A percentile compares a stretch with the other conserved stretches of the same genome.
phyloP scores from a whole-genome alignment of 53 echinoderm and acorn worm genomes.

The Echinometra lucunter region DNA sequence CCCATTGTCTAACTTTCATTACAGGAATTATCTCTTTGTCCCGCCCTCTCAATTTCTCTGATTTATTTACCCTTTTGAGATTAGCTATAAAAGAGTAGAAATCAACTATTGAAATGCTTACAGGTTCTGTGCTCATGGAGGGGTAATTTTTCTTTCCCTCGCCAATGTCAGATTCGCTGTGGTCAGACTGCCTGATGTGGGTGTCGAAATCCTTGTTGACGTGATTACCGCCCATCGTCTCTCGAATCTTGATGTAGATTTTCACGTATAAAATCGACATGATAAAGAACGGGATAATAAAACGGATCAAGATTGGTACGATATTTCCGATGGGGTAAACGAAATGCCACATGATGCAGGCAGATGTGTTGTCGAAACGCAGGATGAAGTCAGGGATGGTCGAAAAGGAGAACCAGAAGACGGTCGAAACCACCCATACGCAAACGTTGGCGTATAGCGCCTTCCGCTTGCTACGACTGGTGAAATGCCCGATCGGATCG shows the following conservation, averaged over 20 bases:
- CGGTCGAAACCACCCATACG: not conserved
- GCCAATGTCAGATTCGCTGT: not conserved
- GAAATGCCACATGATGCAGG: not conserved
- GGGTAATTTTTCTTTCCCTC: not conserved
- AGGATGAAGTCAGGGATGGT: conserved; percentile 16
- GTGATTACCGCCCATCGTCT: not conserved
- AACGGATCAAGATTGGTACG: not conserved
- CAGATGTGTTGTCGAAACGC: not conserved
- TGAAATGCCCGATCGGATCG: conserved; percentile 70
- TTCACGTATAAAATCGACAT: conserved; percentile 7
- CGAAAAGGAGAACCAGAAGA: conserved; percentile 41
- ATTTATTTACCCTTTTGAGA: no score
- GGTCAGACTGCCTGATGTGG: not conserved
- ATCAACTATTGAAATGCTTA: not conserved
- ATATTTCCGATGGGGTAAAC: not conserved
- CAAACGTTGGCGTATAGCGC: not conserved
- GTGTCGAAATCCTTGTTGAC: not conserved
- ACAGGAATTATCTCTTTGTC: no score
- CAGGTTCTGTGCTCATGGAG: not conserved
- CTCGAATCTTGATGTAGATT: conserved; percentile 41
- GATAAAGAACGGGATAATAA: conserved; percentile 21
- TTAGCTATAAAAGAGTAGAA: not conserved
- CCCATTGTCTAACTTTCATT: no score
- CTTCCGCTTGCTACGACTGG: conserved; percentile 29
- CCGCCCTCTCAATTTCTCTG: no score